Evolutionary conservation across 2,113 vertebrate genomes (phyloP).

Genomic region (Antechinus stuartii): DNA sequence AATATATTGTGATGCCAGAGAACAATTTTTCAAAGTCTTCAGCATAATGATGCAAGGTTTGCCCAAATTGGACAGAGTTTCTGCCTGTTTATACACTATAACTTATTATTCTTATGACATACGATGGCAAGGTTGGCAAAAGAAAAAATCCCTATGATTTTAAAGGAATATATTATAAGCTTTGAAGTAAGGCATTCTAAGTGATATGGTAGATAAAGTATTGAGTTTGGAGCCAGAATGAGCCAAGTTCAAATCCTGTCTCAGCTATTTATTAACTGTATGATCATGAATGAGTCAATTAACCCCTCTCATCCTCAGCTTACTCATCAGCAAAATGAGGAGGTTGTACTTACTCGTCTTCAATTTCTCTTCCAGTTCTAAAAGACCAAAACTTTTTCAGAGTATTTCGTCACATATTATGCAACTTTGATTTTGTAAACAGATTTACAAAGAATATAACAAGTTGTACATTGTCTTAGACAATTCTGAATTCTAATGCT

Average conservation of each 20-base stretch:
- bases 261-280: not conserved
- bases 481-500: not conserved
- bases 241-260: not conserved
- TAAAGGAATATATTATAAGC: not conserved
- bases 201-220: not conserved
- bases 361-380: not conserved
- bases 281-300: not conserved
- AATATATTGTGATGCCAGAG: conserved; percentile 26
- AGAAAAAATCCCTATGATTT: not conserved
- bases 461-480: not conserved
- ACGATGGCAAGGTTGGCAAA: not conserved
- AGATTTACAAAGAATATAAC: conserved; percentile 32
- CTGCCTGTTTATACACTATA: not conserved
- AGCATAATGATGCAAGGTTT: not conserved
- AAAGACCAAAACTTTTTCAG: conserved; percentile 1
- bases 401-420: not conserved
- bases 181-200: not conserved
- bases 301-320: not conserved
- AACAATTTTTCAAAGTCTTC: not conserved
- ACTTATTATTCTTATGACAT: not conserved
- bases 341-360: not conserved
- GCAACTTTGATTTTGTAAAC: not conserved
- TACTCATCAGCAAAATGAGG: not conserved
- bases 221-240: not conserved
- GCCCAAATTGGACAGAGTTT: not conserved